Percentiles rank a stretch among this genome's conserved stretches.
phyloP scores from a whole-genome alignment of 2,113 vertebrate species.

The Gopherus evgoodei region DNA sequence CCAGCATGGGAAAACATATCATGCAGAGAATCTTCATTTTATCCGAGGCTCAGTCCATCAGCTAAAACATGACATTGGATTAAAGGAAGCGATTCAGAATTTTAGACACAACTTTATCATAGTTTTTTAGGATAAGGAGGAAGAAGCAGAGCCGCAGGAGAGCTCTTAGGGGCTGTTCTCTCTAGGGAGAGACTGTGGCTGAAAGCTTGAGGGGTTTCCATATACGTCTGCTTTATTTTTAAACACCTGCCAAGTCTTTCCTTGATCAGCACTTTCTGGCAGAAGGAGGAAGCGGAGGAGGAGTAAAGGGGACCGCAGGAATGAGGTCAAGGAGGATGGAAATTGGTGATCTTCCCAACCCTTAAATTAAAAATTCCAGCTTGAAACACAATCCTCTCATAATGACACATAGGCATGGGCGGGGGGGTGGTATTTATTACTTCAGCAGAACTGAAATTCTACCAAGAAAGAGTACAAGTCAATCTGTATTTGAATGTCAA shows the following conservation, averaged over 20 bases:
- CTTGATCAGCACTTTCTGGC: constrained; percentile 81
- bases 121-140: constrained; percentile 13
- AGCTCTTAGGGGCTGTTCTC: constrained; percentile 31
- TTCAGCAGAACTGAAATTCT: constrained; percentile 76
- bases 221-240: constrained; percentile 86
- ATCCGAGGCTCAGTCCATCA: not conserved
- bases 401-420: constrained; percentile 42
- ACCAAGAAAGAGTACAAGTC: constrained; percentile 62
- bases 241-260: constrained; percentile 74
- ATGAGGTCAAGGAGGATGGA: constrained; percentile 52
- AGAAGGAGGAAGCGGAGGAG: constrained; percentile 70
- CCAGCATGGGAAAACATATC: not conserved
- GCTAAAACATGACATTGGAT: constrained; percentile 16
- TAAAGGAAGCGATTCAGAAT: constrained; percentile 34
- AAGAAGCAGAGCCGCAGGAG: constrained; percentile 49
- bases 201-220: constrained; percentile 67
- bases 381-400: constrained; percentile 77
- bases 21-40: not conserved
- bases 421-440: constrained; percentile 70
- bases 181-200: constrained; percentile 63
- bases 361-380: constrained; percentile 75
- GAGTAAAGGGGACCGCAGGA: constrained; percentile 24
- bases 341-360: constrained; percentile 64
- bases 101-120: not conserved
- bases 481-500: constrained; percentile 44